Base-by-base conservation (phyloP, 2,888 invertebrate genomes). In the Carterocephalus palaemon region DNA sequence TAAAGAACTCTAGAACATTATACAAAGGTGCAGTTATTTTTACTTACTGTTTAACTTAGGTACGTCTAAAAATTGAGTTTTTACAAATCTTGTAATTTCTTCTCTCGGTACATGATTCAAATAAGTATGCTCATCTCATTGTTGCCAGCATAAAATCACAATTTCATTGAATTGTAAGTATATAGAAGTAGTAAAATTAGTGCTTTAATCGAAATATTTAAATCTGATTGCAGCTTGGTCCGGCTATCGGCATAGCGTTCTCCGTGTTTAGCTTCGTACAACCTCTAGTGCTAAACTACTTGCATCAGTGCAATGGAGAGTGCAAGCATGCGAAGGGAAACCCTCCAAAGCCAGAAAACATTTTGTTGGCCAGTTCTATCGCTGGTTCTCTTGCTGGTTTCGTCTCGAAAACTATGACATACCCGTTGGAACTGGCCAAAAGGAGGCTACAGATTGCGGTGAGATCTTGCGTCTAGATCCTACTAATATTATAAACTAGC, bases 391-490 rank as follows among this genome's bases (percentile, higher is more conserved):
- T 89, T 0, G 90, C 96, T 0, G 96, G 96, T 0, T 81, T 95
- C 46, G 64, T 90, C 13, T 91, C 95, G 0, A 97, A 97, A 81
- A 89, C 91, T 0, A 57, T 89, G 2, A 91, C 96, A 0, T 97
- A 97, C 75, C 97, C 97, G 0, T 89, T 97, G 22, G 97, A 98
- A 73, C 83, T 97, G 54, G 89, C 92, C 0, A 93, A 95, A 64
- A 93, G 96, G 64, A 89, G 97, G 32, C 80, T 97, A 60, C 97
- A 97, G 76, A 91, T 96, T 48, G 92, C 92, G 70, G 96, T 85
- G 49, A 60, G 74, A 28, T 20, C 20, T 8, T 9, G 7, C 20
- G 4, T 2, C 3, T 19, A 4, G 19, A 3, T 19, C 19, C n/a
- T n/a, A n/a, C n/a, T n/a, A n/a, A n/a, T n/a, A n/a, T n/a, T n/a